A percentile compares a stretch with the other conserved stretches of the same genome.
Evolutionary conservation across 2,888 invertebrate species (phyloP).

Genomic region (Sericinus montela): DNA sequence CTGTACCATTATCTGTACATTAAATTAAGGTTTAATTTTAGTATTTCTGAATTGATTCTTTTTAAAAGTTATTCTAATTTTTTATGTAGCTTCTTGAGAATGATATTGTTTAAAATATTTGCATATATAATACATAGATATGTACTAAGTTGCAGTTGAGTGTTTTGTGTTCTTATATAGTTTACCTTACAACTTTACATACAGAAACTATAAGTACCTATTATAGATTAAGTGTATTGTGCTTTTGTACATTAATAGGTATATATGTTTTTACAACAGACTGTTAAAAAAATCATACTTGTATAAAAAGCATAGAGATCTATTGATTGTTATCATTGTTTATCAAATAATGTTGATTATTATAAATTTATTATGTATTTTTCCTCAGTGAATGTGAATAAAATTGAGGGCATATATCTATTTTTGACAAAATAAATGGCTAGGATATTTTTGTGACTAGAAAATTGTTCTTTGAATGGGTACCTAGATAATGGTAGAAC

Average conservation of each 20-base stretch:
- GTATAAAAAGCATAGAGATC: constrained; percentile 63
- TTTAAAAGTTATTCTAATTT: too few species aligned
- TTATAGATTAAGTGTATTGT: constrained; percentile 41
- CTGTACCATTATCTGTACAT: too few species aligned
- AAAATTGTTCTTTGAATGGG: constrained; percentile 67
- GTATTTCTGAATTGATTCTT: too few species aligned
- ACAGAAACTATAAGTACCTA: constrained; percentile 33
- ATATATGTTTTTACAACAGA: constrained; percentile 57
- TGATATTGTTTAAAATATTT: neutral
- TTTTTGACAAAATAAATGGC: constrained; percentile 69
- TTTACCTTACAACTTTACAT: constrained; percentile 22
- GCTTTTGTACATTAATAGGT: constrained; percentile 48
- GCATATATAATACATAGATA: constrained; percentile 1
- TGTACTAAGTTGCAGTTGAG: constrained; percentile 19
- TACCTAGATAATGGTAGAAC: constrained; percentile 55
- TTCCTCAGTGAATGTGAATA: constrained; percentile 65
- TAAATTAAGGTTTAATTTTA: too few species aligned
- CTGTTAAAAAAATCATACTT: constrained; percentile 66
- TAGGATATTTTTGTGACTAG: constrained; percentile 71
- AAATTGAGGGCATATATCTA: constrained; percentile 65
- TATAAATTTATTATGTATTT: constrained; percentile 74
- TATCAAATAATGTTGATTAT: constrained; percentile 73
- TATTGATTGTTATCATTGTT: constrained; percentile 75
- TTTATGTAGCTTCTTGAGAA: too few species aligned
- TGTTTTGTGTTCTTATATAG: constrained; percentile 24